Evolutionary conservation across 1,140 invertebrate species (phyloP).

Genomic region (Drosophila kikkawai): DNA sequence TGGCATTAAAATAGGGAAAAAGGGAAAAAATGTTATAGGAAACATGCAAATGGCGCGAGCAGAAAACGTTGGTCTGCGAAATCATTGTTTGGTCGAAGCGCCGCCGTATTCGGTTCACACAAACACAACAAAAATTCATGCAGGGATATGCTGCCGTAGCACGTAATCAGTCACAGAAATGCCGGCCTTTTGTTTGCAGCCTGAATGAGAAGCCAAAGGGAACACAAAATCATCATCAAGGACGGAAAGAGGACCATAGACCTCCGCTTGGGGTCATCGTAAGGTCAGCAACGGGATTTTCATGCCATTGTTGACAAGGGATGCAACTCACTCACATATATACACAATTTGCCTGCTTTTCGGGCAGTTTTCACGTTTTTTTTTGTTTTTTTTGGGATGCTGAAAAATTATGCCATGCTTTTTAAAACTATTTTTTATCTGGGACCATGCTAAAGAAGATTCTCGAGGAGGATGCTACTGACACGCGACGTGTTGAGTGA

Average conservation of each 20-base stretch:
- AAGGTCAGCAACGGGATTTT: conserved; percentile 84
- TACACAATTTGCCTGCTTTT: conserved; percentile 67
- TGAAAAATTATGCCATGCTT: conserved; percentile 52
- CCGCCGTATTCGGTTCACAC: conserved; percentile 49
- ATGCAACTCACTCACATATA: conserved; percentile 58
- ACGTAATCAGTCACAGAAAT: conserved; percentile 82
- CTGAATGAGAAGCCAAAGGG: conserved; percentile 76
- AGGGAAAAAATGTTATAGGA: conserved; percentile 35
- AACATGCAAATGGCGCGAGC: conserved; percentile 77
- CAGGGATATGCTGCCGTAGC: conserved; percentile 70
- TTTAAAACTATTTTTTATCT: conserved; percentile 63
- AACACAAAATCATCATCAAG: conserved; percentile 74
- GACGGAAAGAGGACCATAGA: conserved; percentile 57
- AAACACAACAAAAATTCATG: conserved; percentile 62
- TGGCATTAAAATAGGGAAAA: conserved; percentile 49
- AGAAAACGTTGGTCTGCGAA: conserved; percentile 37
- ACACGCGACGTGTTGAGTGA: conserved; percentile 65
- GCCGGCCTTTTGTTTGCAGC: conserved; percentile 78
- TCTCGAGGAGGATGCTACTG: conserved; percentile 61
- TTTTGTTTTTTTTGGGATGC: conserved; percentile 43
- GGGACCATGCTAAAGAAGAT: conserved; percentile 40
- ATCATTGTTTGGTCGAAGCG: conserved; percentile 74
- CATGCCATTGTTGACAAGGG: conserved; percentile 81
- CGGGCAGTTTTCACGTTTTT: conserved; percentile 56
- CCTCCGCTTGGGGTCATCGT: conserved; percentile 76